These are phyloP conservation scores for Poeciliopsis turneri DNA, from an alignment of 2,797 vertebrate species.

Conservation along the genomic window DNA sequence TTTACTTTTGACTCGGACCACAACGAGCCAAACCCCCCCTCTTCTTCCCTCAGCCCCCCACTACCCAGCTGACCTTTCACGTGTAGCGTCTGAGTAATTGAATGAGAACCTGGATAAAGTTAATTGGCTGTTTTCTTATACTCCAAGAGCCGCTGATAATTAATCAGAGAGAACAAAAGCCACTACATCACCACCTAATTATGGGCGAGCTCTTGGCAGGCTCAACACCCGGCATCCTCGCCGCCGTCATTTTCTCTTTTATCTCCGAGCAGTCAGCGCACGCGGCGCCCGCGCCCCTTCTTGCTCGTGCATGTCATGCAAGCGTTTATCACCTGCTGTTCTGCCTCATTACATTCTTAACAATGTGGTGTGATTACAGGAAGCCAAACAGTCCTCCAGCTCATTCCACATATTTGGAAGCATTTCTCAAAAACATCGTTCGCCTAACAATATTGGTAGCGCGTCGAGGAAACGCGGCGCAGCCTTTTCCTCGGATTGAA, in stretches of 20 bases:
- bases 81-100: slow-evolving; percentile 58
- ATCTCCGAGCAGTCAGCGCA: slow-evolving; percentile 30
- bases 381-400: slow-evolving; percentile 36
- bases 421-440: slow-evolving; percentile 45
- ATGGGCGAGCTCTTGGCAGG: slow-evolving; percentile 66
- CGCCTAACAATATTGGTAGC: slow-evolving; percentile 21
- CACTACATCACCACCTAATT: slow-evolving; percentile 73
- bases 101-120: slow-evolving; percentile 66
- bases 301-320: slow-evolving; percentile 5
- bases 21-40: slow-evolving; percentile 11
- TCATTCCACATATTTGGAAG: slow-evolving; percentile 43
- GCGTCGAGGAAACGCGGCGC: not conserved
- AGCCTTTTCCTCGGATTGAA: slow-evolving; percentile 10
- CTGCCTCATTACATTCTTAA: slow-evolving; percentile 59
- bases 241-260: slow-evolving; percentile 35
- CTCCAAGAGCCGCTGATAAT: slow-evolving; percentile 68
- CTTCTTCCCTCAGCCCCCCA: accelerated
- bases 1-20: slow-evolving; percentile 45
- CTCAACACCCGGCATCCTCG: slow-evolving; percentile 50
- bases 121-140: slow-evolving; percentile 72
- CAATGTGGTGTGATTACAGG: slow-evolving; percentile 50
- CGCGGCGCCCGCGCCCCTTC: not conserved
- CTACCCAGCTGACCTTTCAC: slow-evolving; percentile 63
- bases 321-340: slow-evolving; percentile 46
- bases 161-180: slow-evolving; percentile 76